These are phyloP conservation scores for Sinocyclocheilus maitianheensis DNA, from an alignment of 2,113 vertebrate species.

Conservation along the genomic window DNA sequence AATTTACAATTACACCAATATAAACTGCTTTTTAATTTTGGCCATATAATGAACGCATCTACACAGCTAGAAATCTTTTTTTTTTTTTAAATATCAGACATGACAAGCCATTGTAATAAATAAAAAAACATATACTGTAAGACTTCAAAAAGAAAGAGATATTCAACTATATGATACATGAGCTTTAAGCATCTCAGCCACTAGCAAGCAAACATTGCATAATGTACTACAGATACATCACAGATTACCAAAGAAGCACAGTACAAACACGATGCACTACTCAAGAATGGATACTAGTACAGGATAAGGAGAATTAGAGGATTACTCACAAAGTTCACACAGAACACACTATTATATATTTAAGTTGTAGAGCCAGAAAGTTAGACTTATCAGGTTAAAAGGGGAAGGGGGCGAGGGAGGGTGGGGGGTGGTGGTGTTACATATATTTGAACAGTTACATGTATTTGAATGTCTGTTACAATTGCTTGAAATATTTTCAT, in stretches of 20 bases:
- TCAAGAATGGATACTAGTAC: too few relatives aligned
- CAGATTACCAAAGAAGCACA: background rate
- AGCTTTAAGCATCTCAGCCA: background rate
- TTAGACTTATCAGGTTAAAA: background rate
- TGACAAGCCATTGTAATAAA: background rate
- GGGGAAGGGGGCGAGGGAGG: background rate
- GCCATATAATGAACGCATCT: too few relatives aligned
- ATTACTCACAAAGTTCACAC: background rate
- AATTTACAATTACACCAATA: background rate
- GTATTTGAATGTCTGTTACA: background rate
- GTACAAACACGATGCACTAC: background rate
- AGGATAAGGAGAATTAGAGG: background rate
- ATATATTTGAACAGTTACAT: background rate
- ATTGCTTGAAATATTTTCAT: background rate
- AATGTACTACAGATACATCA: background rate
- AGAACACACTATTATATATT: background rate
- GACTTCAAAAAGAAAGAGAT: background rate
- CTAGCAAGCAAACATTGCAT: background rate
- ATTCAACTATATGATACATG: too few relatives aligned
- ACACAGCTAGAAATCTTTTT: too few relatives aligned
- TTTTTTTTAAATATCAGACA: too few relatives aligned
- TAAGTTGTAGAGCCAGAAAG: background rate
- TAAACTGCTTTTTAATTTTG: too few relatives aligned
- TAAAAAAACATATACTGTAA: background rate
- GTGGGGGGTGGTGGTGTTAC: too few relatives aligned